Base-by-base conservation (phyloP, 2,113 vertebrate genomes). In the Pterophyllum scalare region DNA sequence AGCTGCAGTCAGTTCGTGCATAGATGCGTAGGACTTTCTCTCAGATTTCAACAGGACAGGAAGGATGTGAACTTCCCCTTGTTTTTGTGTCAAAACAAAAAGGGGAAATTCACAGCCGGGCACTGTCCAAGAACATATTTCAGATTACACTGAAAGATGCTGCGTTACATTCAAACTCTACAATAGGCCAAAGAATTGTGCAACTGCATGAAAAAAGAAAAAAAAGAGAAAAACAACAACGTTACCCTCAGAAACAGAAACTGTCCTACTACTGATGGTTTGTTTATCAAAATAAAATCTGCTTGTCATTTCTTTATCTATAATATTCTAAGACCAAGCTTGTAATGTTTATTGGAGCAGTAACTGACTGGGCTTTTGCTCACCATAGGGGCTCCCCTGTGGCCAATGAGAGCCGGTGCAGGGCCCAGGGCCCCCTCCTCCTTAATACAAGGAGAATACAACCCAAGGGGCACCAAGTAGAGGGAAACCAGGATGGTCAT, bases 371-470 rank as follows among this genome's bases (percentile, higher is more conserved):
- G 4, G 33, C 6, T 49, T 38, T 15, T 22, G 40, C 87, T 92
- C 96, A 99, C 98, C 97, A 97, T 98, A 22, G 98, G 97, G 2
- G 97, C 97, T 83, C 98, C 98, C 94, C 98, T 95, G 92, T 99
- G 98, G 77, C 96, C 97, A 70, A 98, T 95, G 58, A 99, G 93
- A 5, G 87, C 79, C 1, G 98, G 98, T 15, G 96, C 96, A 2
- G 97, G 97, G 60, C 97, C 96, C 84, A 99, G 94, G 2, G 94
- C 94, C n/a, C 96, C 95, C 54, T 88, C 60, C 59, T 97, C 95
- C 90, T 95, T 96, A 93, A 99, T 96, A 80, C 98, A 99, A 79
- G 98, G 97, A 20, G 98, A 99, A 86, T 97, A 96, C 93, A 97
- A 94, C 35, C 97, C 97, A 80, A 98, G 93, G 15, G 98, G 98